phyloP scores from a whole-genome alignment of 1,140 invertebrate genomes.

The Drosophila bifasciata region DNA sequence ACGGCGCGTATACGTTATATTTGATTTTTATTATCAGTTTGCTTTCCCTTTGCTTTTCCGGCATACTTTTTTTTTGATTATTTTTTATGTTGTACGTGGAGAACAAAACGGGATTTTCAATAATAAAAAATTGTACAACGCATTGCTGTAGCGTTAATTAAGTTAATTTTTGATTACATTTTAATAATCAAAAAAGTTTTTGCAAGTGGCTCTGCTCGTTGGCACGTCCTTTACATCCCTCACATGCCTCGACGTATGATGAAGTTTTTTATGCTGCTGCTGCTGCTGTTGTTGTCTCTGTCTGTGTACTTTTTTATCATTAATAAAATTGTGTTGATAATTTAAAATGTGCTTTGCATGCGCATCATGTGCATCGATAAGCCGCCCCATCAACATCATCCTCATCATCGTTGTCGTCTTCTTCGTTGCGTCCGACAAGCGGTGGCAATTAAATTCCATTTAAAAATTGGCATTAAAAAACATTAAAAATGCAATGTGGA shows the following conservation, averaged over 20 bases:
- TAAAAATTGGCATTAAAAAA: conserved; percentile 68
- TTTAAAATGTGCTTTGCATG: conserved; percentile 78
- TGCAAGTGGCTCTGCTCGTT: conserved; percentile 50
- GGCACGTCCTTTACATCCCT: conserved; percentile 44
- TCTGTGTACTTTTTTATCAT: conserved; percentile 35
- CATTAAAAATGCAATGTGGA: conserved; percentile 49
- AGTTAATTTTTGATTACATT: conserved; percentile 82
- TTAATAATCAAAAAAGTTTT: conserved; percentile 77
- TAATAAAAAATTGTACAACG: conserved; percentile 49
- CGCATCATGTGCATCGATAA: conserved; percentile 76
- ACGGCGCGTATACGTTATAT: conserved; percentile 69
- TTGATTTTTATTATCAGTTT: conserved; percentile 74
- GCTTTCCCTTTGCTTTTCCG: conserved; percentile 8
- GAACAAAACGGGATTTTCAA: conserved; percentile 49
- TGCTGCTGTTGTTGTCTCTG: conserved; percentile 13
- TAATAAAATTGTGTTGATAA: conserved; percentile 74
- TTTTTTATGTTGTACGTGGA: conserved; percentile 5
- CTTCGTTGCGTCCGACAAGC: conserved; percentile 13
- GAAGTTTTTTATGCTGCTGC: conserved; percentile 6
- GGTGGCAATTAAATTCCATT: conserved; percentile 74
- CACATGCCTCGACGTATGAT: conserved; percentile 1
- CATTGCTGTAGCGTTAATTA: conserved; percentile 70
- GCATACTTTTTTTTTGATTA: conserved; percentile 19
- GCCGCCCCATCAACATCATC: conserved; percentile 58
- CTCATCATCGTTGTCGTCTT: no score